These are phyloP conservation scores for Oikopleura albicans DNA, from an alignment of 23 tunicate species.

Conservation along the genomic window DNA sequence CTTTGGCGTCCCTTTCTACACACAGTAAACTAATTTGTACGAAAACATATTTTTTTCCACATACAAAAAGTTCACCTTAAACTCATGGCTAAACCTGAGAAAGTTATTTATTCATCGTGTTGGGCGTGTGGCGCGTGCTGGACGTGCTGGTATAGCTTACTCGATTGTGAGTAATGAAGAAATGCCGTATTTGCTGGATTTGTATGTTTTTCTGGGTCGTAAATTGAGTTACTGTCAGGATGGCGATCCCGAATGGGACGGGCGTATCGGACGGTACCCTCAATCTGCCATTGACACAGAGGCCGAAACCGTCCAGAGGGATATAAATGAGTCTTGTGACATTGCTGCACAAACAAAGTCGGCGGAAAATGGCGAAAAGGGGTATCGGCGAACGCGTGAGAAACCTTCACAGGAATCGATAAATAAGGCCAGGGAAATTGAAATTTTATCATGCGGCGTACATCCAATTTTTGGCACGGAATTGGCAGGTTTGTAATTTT, in stretches of 20 bases:
- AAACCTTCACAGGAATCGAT: constrained; percentile 55
- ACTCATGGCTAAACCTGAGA: too few relatives aligned
- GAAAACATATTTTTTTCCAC: too few relatives aligned
- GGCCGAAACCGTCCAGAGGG: constrained; percentile 24
- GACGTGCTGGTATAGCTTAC: constrained; percentile 69
- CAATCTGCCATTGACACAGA: constrained; percentile 55
- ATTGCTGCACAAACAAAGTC: constrained; percentile 25
- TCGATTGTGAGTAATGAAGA: constrained; percentile 60
- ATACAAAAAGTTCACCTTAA: too few relatives aligned
- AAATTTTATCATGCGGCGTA: constrained; percentile 25
- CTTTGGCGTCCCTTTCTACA: too few relatives aligned
- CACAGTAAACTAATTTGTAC: too few relatives aligned
- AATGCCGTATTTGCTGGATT: constrained; percentile 52
- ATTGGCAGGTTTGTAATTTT: too few relatives aligned
- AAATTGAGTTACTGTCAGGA: constrained; percentile 31
- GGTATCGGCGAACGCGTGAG: constrained; percentile 48
- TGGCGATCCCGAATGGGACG: background rate
- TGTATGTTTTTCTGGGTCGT: constrained; percentile 70
- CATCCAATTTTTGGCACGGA: constrained; percentile 47
- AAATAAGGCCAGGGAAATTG: constrained; percentile 42
- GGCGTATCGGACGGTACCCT: constrained; percentile 32
- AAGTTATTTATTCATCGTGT: constrained; percentile 94
- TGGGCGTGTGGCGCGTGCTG: constrained; percentile 96
- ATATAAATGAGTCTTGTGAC: constrained; percentile 22
- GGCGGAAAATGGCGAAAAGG: constrained; percentile 54